Conservation (phyloP, 2,888 invertebrate species). For the Epinotia bilunana region DNA sequence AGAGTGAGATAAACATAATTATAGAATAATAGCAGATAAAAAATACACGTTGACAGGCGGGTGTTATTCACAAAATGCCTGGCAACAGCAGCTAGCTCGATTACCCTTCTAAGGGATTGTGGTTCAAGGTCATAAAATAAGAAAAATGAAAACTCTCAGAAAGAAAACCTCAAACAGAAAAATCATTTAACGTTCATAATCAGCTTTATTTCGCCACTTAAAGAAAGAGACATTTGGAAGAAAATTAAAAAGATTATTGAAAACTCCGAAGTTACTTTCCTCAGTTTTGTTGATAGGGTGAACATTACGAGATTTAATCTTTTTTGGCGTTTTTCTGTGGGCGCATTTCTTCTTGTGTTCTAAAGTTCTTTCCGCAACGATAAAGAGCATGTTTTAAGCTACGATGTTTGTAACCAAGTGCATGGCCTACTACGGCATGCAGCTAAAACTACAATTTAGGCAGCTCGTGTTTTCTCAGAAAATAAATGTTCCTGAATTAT, state of each 20-base stretch:
- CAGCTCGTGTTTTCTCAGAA: too few relatives aligned
- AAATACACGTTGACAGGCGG: too few relatives aligned
- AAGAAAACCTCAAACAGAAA: background rate
- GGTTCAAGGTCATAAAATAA: background rate
- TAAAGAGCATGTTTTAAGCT: too few relatives aligned
- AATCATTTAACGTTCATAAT: slow-evolving; percentile 1
- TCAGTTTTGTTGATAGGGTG: slow-evolving; percentile 1
- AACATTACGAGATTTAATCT: background rate
- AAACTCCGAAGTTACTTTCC: background rate
- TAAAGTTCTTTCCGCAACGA: background rate
- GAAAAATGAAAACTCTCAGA: background rate
- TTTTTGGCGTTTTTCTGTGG: background rate
- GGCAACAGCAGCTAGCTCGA: too few relatives aligned
- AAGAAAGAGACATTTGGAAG: background rate
- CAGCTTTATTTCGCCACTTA: background rate
- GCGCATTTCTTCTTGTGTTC: background rate
- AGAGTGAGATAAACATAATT: too few relatives aligned
- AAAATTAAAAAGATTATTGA: background rate
- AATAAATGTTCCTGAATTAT: too few relatives aligned
- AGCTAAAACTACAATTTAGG: too few relatives aligned
- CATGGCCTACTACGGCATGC: too few relatives aligned
- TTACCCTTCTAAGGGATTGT: too few relatives aligned
- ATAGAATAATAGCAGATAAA: too few relatives aligned
- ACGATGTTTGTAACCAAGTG: too few relatives aligned
- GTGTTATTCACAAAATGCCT: too few relatives aligned